Base-by-base conservation (phyloP, 37 sponge, comb jelly and placozoan genomes). In the Tethya wilhelma region DNA sequence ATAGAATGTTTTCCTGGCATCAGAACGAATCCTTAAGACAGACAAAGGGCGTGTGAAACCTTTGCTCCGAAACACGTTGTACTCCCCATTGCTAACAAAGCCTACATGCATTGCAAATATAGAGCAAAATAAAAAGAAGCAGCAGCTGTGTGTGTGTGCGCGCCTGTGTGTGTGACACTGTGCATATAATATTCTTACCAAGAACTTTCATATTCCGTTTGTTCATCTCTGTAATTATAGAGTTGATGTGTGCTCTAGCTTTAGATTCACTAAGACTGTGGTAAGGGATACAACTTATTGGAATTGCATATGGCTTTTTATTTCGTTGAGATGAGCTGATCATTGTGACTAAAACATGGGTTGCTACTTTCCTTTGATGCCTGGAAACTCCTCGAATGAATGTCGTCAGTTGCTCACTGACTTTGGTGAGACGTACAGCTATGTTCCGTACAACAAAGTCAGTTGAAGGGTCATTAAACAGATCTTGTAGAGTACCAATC, bases 271-370 rank as follows among this genome's bases (percentile, higher is more conserved):
- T 79, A 17, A 79, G 58, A 4, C 80, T 58, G 17, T 19, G 17
- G 28, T 68, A 66, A n/a, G 80, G 85, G 29, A 84, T 1, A 34
- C 73, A 75, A 17, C 38, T 68, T 2, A 84, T 45, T 20, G 84
- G 84, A 1, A 82, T 29, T 23, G 84, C 84, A 62, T 82, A 82
- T 8, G 74, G 84, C 25, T 84, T 84, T 20, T 30, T 30, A 43
- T 68, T 56, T 2, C 85, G 2, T 60, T 9, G 17, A 11, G 34
- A 69, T 31, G 76, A 64, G 56, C 77, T 84, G 20, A 84, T 64
- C 85, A 84, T 84, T 1, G 58, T 74, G 2, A 76, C 77, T 23
- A 84, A 65, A 22, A 75, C 57, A 76, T 84, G 85, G 4, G 77
- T 64, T 28, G 85, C 77, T n/a, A 57, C 69, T 42, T 42, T 36